Evolutionary conservation across 2,113 vertebrate species (phyloP).

Genomic region (Progne subis): DNA sequence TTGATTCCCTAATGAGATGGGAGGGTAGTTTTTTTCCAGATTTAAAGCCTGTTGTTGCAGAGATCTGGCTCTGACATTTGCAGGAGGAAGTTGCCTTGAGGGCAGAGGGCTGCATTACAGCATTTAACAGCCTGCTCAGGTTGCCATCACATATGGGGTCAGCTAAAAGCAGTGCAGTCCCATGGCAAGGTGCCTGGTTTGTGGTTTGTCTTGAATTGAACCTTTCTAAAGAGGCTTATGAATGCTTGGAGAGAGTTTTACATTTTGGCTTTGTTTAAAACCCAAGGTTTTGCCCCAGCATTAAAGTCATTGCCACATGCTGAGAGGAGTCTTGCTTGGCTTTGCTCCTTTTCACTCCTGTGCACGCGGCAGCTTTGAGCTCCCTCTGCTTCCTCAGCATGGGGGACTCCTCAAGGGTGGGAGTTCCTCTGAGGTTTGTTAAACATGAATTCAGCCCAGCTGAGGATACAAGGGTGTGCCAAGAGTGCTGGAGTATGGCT

Average conservation of each 20-base stretch:
- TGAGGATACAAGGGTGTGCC: background rate
- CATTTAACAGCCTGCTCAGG: slow-evolving; percentile 34
- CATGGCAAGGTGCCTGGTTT: slow-evolving; percentile 38
- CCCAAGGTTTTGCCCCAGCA: background rate
- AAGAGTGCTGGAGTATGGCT: background rate
- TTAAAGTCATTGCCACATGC: background rate
- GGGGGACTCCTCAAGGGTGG: background rate
- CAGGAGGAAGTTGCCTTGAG: slow-evolving; percentile 62
- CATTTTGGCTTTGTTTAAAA: background rate
- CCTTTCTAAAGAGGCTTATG: background rate
- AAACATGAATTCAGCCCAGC: background rate
- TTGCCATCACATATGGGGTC: slow-evolving; percentile 57
- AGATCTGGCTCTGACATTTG: slow-evolving; percentile 60
- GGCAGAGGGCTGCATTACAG: slow-evolving; percentile 56
- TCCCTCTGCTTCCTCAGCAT: background rate
- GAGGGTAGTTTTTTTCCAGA: slow-evolving; percentile 61
- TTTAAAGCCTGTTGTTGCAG: slow-evolving; percentile 59
- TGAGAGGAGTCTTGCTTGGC: background rate
- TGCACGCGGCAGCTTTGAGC: accelerated
- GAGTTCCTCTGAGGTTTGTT: background rate
- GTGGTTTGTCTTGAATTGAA: background rate
- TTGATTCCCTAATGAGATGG: slow-evolving; percentile 3
- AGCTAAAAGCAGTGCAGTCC: slow-evolving; percentile 61
- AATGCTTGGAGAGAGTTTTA: background rate
- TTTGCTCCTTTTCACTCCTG: background rate